Evolutionary conservation across 2,113 vertebrate genomes (phyloP), one percentile per base, ranked within the genome.

Genomic region (Numenius arquata): DNA sequence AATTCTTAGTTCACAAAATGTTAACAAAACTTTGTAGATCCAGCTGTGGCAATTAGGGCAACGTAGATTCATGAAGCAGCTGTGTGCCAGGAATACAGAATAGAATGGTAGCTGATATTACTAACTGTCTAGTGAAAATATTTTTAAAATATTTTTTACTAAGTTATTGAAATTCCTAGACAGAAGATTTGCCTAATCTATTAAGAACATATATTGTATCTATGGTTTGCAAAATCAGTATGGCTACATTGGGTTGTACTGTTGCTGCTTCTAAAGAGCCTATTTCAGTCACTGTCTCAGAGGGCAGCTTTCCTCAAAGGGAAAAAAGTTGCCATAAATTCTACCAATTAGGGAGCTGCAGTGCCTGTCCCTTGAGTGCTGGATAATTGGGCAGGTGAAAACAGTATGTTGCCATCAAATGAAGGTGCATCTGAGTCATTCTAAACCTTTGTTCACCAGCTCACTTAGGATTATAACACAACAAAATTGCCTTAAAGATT

Each of bases 311-410:
- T 76, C 56, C 92, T 93, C 81, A 82, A 90, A 85, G 72, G 71
- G 34, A 58, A 65, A 87, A 78, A 56, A 78, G 26, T 78, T 88
- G 67, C 26, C 70, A 90, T 92, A 95, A 79, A 91, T 96, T 79
- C 85, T 88, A 67, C 81, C 74, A 95, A 50, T 97, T 94, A 96
- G 76, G 52, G 56, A 93, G 34, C 34, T 90, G 32, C 56, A 96
- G 56, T 62, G 66, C n/a, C 59, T 96, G 77, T 30, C 61, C 56
- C 76, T 65, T 80, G 92, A 95, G 86, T 73, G 32, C 71, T 34
- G 23, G 59, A 71, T 92, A 93, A 97, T 96, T 90, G 88, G 91
- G 40, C 63, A 96, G 45, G 73, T 93, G 89, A 82, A 95, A 76
- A 74, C 55, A 79, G 92, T 26, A 63, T 74, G 89, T 76, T 96